Base-by-base conservation (phyloP, 2,888 invertebrate genomes). In the Drosophila melanosoma region DNA sequence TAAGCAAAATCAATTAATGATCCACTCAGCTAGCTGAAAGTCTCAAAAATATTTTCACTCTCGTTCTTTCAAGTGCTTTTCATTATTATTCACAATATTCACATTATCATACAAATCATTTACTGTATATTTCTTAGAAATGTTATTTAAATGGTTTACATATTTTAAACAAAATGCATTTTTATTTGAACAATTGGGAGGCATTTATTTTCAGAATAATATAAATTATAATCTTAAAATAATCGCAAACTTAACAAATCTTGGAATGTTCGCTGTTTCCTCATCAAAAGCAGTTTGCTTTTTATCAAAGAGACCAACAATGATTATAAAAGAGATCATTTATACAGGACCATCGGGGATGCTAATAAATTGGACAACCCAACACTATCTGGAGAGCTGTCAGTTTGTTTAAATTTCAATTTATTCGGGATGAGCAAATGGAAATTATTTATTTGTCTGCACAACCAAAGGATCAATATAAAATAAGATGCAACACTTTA, bases 131-230 rank as follows among this genome's bases (percentile, higher is more conserved):
- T 77, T 77, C 77, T 70, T 77, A 77, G 79, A 74, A 78, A 77
- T 77, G 77, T 77, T 78, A 77, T 74, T 74, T 74, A 78, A 77
- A 64, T 77, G 79, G 74, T 77, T 77, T 74, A 77, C 77, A 77
- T 79, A 77, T 77, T 77, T 77, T 78, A 78, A 53, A 58, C 49
- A 53, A 74, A 57, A 6, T 48, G 59, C 54, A 11, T 59, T 62
- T 63, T 8, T 38, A 54, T 26, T 74, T n/a, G n/a, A 62, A 35
- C 52, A 10, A 15, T 20, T 20, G 40, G 32, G 29, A 0, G 1
- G 11, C 4, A 12, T 56, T 38, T 38, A 7, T 12, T 29, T 56
- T 56, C 40, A 26, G 49, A 49, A 51, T 23, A 35, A 17, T 2
- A 29, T 5, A 17, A 10, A 3, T 23, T 15, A 4, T 20, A 29